A percentile compares a stretch with the other conserved stretches of the same genome.
Conservation (phyloP, 2,113 vertebrate species). For the Oryzias melastigma region DNA sequence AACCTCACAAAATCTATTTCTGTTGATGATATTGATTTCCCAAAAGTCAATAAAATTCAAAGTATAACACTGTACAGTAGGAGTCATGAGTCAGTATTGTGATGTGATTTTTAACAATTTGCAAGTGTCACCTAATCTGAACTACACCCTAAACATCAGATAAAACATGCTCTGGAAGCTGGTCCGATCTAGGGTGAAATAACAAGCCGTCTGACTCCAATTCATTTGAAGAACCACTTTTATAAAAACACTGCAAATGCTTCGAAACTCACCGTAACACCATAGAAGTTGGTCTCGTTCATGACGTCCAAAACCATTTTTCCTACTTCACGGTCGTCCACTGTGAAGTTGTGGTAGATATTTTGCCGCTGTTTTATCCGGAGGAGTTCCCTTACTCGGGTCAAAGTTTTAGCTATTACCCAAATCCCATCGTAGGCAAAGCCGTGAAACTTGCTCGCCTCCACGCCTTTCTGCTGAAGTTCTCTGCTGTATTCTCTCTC, state of each 20-base stretch:
- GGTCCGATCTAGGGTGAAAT: too few species aligned
- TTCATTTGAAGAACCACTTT: too few species aligned
- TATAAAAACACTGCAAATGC: not conserved
- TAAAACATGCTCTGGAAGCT: too few species aligned
- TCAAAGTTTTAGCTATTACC: constrained; percentile 96
- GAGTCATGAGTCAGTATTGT: too few species aligned
- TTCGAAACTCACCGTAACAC: constrained; percentile 89
- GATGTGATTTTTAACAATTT: too few species aligned
- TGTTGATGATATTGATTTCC: too few species aligned
- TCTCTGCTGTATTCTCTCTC: constrained; percentile 92
- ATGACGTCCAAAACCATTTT: constrained; percentile 95
- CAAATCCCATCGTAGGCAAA: constrained; percentile 99
- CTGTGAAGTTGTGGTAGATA: constrained; percentile 91
- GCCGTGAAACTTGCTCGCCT: constrained; percentile 97
- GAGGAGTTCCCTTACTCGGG: constrained; percentile 90
- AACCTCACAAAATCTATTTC: too few species aligned
- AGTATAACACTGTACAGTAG: too few species aligned
- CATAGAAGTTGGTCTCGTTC: constrained; percentile 99
- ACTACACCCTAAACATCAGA: too few species aligned
- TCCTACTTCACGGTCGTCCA: constrained; percentile 92
- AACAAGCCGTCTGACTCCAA: too few species aligned
- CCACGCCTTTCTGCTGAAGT: constrained; percentile 86
- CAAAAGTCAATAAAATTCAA: too few species aligned
- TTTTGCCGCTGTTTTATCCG: constrained; percentile 84
- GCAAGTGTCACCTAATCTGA: too few species aligned